Conservation (phyloP, 1,140 invertebrate species). For the Drosophila suzukii region DNA sequence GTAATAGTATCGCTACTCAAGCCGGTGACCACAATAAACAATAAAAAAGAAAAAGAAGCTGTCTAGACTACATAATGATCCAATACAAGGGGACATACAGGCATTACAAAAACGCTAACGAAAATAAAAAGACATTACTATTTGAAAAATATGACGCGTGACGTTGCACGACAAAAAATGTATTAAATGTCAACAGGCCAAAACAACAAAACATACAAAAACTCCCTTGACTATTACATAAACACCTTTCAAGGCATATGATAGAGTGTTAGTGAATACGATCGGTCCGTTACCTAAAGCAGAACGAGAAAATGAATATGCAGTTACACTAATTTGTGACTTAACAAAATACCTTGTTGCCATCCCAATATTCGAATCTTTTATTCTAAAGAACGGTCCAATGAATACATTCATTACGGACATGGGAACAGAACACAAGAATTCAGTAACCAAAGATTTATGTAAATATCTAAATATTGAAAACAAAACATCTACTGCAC, state of each 20-base stretch:
- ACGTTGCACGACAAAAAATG: neutral
- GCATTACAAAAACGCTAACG: conserved; percentile 1
- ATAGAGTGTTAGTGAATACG: conserved; percentile 1
- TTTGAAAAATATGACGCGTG: neutral
- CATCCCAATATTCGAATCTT: too few relatives aligned
- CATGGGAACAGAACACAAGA: too few relatives aligned
- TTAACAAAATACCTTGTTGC: too few relatives aligned
- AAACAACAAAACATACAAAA: neutral
- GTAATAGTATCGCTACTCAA: neutral
- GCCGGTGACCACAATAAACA: conserved; percentile 7
- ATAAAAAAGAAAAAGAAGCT: neutral
- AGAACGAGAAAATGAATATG: too few relatives aligned
- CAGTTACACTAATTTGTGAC: too few relatives aligned
- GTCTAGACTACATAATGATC: neutral
- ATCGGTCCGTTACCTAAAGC: too few relatives aligned
- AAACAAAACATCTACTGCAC: too few relatives aligned
- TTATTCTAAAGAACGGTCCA: too few relatives aligned
- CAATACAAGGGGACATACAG: conserved; percentile 5
- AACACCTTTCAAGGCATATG: neutral
- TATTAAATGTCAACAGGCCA: neutral
- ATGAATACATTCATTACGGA: too few relatives aligned
- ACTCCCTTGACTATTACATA: neutral
- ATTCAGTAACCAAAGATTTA: too few relatives aligned
- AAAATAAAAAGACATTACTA: neutral
- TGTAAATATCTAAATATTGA: too few relatives aligned